Percentiles rank a stretch among this genome's conserved stretches.
phyloP scores from a whole-genome alignment of 1,140 invertebrate genomes.

The Ceratina calcarata region DNA sequence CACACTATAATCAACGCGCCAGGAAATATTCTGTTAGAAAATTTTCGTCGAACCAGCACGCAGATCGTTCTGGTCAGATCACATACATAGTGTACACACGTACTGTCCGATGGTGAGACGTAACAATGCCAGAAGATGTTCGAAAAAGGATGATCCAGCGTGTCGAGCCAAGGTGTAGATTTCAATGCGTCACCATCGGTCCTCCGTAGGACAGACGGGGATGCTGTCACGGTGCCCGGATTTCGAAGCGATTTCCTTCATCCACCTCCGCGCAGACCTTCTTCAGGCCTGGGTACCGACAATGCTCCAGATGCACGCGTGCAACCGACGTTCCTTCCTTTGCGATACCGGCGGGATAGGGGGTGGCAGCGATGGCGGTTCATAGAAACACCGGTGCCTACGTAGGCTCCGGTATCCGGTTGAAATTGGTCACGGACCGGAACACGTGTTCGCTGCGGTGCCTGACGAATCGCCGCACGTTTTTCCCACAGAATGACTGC shows the following conservation, averaged over 20 bases:
- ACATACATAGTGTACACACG: too few species aligned
- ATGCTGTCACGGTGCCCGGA: conserved; percentile 61
- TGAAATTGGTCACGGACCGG: conserved; percentile 77
- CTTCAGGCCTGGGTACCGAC: conserved; percentile 1
- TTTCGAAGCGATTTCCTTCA: conserved; percentile 57
- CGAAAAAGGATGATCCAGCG: conserved; percentile 35
- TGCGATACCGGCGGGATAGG: conserved; percentile 7
- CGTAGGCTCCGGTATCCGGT: conserved; percentile 72
- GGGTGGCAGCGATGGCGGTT: conserved; percentile 45
- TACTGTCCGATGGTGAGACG: background rate
- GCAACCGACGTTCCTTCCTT: conserved; percentile 56
- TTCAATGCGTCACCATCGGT: conserved; percentile 8
- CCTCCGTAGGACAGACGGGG: background rate
- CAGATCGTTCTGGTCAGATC: too few species aligned
- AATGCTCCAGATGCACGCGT: conserved; percentile 64
- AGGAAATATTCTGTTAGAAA: conserved; percentile 4
- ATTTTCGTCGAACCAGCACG: background rate
- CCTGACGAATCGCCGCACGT: conserved; percentile 74
- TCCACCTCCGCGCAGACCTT: conserved; percentile 30
- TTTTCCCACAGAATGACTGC: conserved; percentile 73
- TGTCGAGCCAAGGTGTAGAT: conserved; percentile 27
- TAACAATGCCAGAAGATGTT: conserved; percentile 4
- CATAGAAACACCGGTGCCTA: conserved; percentile 9
- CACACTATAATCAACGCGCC: too few species aligned
- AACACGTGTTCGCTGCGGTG: conserved; percentile 73